These are phyloP conservation scores for Lasiommata megera DNA, from an alignment of 2,888 invertebrate genomes.

Conservation along the genomic window DNA sequence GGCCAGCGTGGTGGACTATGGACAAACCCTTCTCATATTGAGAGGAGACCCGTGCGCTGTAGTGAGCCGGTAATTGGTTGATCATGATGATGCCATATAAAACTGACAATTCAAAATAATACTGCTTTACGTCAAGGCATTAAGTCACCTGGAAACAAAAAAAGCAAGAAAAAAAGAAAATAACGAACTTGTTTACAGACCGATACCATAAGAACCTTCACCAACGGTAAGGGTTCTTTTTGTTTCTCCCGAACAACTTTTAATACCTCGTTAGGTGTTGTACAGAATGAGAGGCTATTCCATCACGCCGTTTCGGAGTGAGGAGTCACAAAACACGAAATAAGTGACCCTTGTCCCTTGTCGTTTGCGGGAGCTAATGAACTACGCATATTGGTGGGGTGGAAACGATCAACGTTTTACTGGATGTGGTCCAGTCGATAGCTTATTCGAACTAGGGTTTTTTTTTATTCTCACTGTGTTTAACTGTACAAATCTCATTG, in stretches of 20 bases:
- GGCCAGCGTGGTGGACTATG: too few species aligned
- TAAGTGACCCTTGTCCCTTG: conserved; percentile 57
- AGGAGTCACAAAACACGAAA: conserved; percentile 46
- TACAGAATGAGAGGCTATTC: conserved; percentile 61
- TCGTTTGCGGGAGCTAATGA: conserved; percentile 73
- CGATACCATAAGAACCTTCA: neutral
- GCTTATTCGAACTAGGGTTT: too few species aligned
- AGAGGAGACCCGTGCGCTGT: too few species aligned
- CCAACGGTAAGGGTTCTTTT: too few species aligned
- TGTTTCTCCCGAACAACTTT: conserved; percentile 20
- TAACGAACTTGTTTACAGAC: neutral
- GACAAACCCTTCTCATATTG: too few species aligned
- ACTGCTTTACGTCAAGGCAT: too few species aligned
- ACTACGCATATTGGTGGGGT: conserved; percentile 69
- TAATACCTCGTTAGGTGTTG: conserved; percentile 52
- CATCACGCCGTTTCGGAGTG: conserved; percentile 43
- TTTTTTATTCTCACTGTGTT: too few species aligned
- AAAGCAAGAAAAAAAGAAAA: neutral
- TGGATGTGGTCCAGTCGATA: conserved; percentile 32
- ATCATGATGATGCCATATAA: too few species aligned
- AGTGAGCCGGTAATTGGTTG: too few species aligned
- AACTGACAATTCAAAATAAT: too few species aligned
- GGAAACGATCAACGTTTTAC: conserved; percentile 38
- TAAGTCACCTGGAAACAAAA: too few species aligned
- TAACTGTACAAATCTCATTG: too few species aligned